Conservation (phyloP, 2,113 vertebrate genomes). For the Numida meleagris region DNA sequence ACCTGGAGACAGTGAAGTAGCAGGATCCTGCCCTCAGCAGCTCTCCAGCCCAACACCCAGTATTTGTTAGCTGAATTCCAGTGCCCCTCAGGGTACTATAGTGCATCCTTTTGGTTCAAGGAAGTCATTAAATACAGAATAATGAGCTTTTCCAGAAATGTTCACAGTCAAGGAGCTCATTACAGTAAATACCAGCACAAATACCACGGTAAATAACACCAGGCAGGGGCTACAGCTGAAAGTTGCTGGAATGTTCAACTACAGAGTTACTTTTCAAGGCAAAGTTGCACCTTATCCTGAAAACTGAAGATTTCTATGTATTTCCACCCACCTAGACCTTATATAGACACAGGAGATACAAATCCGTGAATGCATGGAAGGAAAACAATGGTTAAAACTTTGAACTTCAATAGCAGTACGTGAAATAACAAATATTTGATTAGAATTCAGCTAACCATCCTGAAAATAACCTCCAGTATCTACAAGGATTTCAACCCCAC, state of each 20-base stretch:
- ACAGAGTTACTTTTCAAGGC: not conserved
- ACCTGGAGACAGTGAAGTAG: not conserved
- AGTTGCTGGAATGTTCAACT: not conserved
- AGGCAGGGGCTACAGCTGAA: not conserved
- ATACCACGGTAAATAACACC: not conserved
- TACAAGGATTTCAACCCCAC: too few species aligned
- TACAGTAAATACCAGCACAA: not conserved
- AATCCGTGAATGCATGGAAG: not conserved
- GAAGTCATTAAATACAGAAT: not conserved
- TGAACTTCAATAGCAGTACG: not conserved
- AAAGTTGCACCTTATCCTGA: not conserved
- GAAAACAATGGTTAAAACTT: not conserved
- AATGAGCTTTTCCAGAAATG: not conserved
- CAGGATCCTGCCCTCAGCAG: not conserved
- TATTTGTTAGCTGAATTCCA: not conserved
- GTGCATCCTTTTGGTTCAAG: not conserved
- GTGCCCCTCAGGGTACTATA: not conserved
- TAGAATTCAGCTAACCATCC: not conserved
- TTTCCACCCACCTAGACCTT: not conserved
- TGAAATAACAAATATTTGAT: not conserved
- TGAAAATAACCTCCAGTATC: too few species aligned
- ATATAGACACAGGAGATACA: rapidly evolving
- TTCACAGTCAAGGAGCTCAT: not conserved
- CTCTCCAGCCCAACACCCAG: rapidly evolving
- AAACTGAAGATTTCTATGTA: not conserved